Conservation (phyloP, 1,140 invertebrate genomes). For the Aradophagus sp. region DNA sequence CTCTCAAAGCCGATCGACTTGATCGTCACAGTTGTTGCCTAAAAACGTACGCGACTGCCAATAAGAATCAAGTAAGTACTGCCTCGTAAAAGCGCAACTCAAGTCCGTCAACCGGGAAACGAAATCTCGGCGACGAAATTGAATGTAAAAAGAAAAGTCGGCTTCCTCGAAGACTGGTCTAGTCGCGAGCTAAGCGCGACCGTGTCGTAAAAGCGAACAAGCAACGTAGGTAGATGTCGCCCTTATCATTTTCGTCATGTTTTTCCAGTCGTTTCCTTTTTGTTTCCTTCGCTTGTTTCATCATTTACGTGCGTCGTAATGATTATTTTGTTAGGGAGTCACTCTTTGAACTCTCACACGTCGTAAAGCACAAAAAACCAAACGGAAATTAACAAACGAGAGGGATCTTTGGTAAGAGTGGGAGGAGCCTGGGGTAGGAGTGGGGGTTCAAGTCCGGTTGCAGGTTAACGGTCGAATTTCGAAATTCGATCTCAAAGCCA, state of each 20-base stretch:
- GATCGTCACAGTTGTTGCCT: too few relatives aligned
- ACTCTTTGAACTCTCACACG: conserved; percentile 43
- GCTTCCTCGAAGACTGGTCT: conserved; percentile 8
- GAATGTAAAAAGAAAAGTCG: conserved; percentile 14
- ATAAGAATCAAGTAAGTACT: too few relatives aligned
- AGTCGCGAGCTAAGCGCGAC: conserved; percentile 8
- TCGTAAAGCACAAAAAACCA: conserved; percentile 48
- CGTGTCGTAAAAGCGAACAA: conserved; percentile 35
- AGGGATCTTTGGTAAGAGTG: too few relatives aligned
- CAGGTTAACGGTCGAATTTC: too few relatives aligned
- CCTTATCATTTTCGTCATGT: conserved; percentile 52
- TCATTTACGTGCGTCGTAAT: too few relatives aligned
- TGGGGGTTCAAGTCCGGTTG: conserved; percentile 1
- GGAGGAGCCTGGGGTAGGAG: too few relatives aligned
- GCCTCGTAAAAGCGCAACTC: conserved; percentile 10
- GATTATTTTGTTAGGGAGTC: conserved; percentile 35
- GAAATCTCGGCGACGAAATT: conserved; percentile 9
- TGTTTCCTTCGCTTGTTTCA: too few relatives aligned
- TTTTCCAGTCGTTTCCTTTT: conserved; percentile 34
- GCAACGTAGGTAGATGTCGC: conserved; percentile 37
- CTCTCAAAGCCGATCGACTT: too few relatives aligned
- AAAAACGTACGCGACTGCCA: too few relatives aligned
- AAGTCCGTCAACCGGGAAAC: conserved; percentile 7
- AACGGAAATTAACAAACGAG: conserved; percentile 42
- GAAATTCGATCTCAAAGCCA: too few relatives aligned